A percentile compares a stretch with the other conserved stretches of the same genome.
phyloP scores from a whole-genome alignment of 2,113 vertebrate species.

The Cygnus buccinator region DNA sequence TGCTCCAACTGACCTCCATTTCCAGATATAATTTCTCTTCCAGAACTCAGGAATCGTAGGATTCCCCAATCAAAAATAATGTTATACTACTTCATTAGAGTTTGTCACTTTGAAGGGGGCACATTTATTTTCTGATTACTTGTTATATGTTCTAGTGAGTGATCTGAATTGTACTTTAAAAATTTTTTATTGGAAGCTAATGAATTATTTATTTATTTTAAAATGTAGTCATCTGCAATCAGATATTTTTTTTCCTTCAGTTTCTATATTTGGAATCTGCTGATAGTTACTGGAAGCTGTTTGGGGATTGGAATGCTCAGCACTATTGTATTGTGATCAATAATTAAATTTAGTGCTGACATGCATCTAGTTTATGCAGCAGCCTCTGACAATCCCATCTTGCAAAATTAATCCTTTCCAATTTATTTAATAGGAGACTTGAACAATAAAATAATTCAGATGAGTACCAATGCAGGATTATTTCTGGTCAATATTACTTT shows the following conservation, averaged over 20 bases:
- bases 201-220: constrained; percentile 85
- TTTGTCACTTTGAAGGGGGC: constrained; percentile 53
- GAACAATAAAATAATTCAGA: constrained; percentile 84
- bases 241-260: constrained; percentile 71
- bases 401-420: constrained; percentile 86
- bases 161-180: constrained; percentile 68
- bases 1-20: background rate
- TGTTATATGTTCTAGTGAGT: constrained; percentile 34
- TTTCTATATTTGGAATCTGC: constrained; percentile 86
- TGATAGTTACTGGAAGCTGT: constrained; percentile 88
- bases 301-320: constrained; percentile 86
- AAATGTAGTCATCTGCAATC: constrained; percentile 77
- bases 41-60: background rate
- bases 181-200: constrained; percentile 77
- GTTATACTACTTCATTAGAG: constrained; percentile 48
- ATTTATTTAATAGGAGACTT: constrained; percentile 85
- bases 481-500: constrained; percentile 83
- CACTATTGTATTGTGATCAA: constrained; percentile 96
- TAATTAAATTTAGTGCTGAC: constrained; percentile 93
- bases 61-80: background rate
- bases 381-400: constrained; percentile 84
- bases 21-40: constrained; percentile 40
- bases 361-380: constrained; percentile 85
- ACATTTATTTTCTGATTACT: constrained; percentile 53
- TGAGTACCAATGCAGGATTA: constrained; percentile 78